Evolutionary conservation across 1,140 invertebrate species (phyloP).

Genomic region (Zaprionus nigranus): DNA sequence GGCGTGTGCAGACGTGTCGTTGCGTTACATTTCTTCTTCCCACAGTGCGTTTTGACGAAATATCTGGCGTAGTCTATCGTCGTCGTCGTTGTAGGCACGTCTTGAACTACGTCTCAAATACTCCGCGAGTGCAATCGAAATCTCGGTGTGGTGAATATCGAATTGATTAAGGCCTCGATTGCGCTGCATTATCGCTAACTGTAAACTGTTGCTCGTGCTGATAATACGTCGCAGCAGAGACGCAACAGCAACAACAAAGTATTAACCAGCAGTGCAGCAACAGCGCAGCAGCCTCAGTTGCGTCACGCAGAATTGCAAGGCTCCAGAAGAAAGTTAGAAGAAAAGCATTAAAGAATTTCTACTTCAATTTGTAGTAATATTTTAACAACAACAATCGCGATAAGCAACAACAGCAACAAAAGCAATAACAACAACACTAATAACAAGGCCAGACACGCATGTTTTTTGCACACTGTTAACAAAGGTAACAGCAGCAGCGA

Average conservation of each 20-base stretch:
- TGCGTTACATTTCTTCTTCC: slow-evolving; percentile 15
- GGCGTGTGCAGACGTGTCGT: slow-evolving; percentile 44
- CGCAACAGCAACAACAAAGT: neutral
- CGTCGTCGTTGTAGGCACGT: slow-evolving; percentile 16
- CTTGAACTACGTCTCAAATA: slow-evolving; percentile 14
- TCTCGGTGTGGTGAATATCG: slow-evolving; percentile 25
- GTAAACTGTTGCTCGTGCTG: slow-evolving; percentile 36
- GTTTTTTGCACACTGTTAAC: slow-evolving; percentile 39
- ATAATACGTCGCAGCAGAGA: slow-evolving; percentile 10
- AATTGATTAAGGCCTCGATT: slow-evolving; percentile 48
- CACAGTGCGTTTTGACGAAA: slow-evolving; percentile 19
- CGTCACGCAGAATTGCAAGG: slow-evolving; percentile 56
- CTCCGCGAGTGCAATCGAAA: slow-evolving; percentile 52
- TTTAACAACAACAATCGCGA: slow-evolving; percentile 26
- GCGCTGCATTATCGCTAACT: slow-evolving; percentile 46
- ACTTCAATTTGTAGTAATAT: slow-evolving; percentile 7
- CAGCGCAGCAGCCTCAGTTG: slow-evolving; percentile 44
- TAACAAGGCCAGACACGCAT: slow-evolving; percentile 40
- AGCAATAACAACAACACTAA: slow-evolving; percentile 7
- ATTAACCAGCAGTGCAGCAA: neutral
- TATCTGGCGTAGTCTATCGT: neutral
- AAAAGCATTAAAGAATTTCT: slow-evolving; percentile 10
- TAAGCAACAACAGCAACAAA: slow-evolving; percentile 21
- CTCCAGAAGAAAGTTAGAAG: slow-evolving; percentile 27
- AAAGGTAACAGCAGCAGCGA: slow-evolving; percentile 16